Evolutionary conservation across 2,113 vertebrate genomes (phyloP).

Genomic region (Urocitellus parryii): DNA sequence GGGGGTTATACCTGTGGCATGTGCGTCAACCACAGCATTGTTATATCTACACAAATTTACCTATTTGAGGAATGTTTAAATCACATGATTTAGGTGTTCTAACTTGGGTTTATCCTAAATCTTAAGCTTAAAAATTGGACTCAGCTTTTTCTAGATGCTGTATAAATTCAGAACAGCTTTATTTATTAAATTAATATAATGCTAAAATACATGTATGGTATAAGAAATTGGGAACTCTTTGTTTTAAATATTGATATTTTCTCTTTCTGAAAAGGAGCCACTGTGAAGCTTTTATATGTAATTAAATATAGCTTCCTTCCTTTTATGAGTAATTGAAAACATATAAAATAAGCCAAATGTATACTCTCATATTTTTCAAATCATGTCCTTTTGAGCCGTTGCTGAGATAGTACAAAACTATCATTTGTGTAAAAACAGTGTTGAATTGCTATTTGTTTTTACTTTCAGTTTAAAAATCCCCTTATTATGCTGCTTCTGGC

Average conservation of each 20-base stretch:
- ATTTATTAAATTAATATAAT: neutral
- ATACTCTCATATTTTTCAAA: conserved; percentile 1
- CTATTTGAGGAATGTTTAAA: neutral
- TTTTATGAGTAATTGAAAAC: conserved; percentile 13
- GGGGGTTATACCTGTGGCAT: neutral
- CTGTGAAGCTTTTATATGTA: conserved; percentile 42
- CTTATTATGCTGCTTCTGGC: conserved; percentile 98
- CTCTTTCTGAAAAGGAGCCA: conserved; percentile 11
- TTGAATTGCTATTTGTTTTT: conserved; percentile 80
- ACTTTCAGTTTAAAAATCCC: conserved; percentile 97
- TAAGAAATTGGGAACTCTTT: conserved; percentile 37
- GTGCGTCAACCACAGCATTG: neutral
- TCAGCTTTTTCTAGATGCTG: conserved; percentile 8
- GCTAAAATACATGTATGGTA: neutral
- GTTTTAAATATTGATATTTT: conserved; percentile 37
- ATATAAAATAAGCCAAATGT: neutral
- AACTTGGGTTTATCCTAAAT: neutral
- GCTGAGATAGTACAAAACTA: neutral
- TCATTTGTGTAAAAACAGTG: conserved; percentile 36
- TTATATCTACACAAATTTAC: neutral
- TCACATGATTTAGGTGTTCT: conserved; percentile 26
- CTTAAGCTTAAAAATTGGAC: conserved; percentile 44
- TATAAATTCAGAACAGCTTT: neutral
- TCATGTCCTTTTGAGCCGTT: neutral
- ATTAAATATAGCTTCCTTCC: neutral